These are phyloP conservation scores for Calcarius lapponicus DNA, from an alignment of 2,797 vertebrate genomes.

Conservation along the genomic window DNA sequence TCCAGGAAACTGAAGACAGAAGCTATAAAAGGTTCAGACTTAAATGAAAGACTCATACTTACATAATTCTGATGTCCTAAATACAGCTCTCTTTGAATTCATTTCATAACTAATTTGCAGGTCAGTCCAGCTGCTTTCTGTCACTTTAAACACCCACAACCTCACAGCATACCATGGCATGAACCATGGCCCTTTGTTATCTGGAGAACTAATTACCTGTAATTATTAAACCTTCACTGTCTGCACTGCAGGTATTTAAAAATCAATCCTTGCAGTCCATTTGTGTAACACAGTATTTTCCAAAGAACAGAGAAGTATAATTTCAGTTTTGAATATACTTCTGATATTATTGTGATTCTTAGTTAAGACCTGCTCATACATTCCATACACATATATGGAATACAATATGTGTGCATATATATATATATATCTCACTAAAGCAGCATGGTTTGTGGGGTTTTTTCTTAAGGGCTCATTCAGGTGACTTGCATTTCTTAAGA, in stretches of 20 bases:
- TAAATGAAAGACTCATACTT: not conserved
- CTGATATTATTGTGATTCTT: not conserved
- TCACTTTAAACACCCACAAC: not conserved
- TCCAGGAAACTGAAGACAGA: not conserved
- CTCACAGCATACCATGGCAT: not conserved
- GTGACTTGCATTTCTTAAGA: not conserved
- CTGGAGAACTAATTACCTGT: not conserved
- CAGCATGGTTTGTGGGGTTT: not conserved
- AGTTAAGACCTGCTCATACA: not conserved
- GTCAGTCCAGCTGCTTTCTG: not conserved
- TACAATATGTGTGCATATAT: not conserved
- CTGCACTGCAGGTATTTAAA: not conserved
- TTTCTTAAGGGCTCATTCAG: not conserved
- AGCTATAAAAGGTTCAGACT: not conserved
- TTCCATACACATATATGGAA: not conserved
- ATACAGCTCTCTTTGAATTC: not conserved
- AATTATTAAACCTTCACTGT: not conserved
- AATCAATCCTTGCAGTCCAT: not conserved
- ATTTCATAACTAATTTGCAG: not conserved
- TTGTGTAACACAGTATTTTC: not conserved
- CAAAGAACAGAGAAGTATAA: not conserved
- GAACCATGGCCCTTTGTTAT: not conserved
- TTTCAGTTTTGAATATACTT: not conserved
- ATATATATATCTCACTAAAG: not conserved
- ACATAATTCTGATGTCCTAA: not conserved